Evolutionary conservation across 2,888 invertebrate species (phyloP).

Genomic region (Tipula vernalis): DNA sequence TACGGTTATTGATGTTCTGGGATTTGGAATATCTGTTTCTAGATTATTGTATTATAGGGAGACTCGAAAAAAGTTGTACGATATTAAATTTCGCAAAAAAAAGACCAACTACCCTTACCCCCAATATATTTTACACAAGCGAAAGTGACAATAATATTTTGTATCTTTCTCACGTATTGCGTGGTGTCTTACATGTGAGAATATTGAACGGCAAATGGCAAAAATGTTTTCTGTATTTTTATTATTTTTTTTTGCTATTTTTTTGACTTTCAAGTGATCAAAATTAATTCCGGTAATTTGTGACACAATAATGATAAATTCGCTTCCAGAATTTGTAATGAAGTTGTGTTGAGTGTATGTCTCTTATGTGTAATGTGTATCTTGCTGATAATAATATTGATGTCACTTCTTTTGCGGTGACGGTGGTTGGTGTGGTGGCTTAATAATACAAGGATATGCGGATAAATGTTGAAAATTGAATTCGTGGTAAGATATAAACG

Average conservation of each 20-base stretch:
- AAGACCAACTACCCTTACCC: background rate
- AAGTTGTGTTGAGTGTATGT: background rate
- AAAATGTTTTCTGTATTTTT: background rate
- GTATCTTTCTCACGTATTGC: background rate
- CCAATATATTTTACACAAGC: background rate
- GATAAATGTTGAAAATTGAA: background rate
- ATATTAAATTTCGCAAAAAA: background rate
- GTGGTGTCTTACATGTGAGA: background rate
- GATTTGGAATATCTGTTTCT: background rate
- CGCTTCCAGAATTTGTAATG: background rate
- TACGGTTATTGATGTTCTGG: background rate
- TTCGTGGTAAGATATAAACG: background rate
- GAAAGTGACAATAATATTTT: background rate
- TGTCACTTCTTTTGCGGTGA: background rate
- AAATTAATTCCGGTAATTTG: constrained; percentile 4
- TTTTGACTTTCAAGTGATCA: constrained; percentile 4
- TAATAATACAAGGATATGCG: background rate
- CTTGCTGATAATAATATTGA: background rate
- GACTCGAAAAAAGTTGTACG: background rate
- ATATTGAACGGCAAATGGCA: background rate
- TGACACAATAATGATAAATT: background rate
- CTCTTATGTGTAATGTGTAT: background rate
- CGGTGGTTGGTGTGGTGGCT: background rate
- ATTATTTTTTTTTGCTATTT: background rate
- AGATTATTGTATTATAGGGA: background rate